A percentile compares a stretch with the other conserved stretches of the same genome.
phyloP scores from a whole-genome alignment of 2,113 vertebrate genomes.

The Oreochromis tanganicae region DNA sequence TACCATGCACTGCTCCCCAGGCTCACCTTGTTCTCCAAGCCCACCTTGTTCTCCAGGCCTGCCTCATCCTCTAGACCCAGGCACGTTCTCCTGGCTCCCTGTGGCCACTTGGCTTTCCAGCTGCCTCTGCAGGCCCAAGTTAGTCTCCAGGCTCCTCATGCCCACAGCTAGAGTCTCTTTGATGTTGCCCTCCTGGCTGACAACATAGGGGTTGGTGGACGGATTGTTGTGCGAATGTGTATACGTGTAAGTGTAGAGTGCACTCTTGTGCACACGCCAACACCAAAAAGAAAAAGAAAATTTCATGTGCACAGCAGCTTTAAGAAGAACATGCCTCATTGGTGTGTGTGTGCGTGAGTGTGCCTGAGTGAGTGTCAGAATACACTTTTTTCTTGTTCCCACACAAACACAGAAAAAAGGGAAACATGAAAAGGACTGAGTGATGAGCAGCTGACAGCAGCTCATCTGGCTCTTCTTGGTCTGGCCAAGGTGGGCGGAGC shows the following conservation, averaged over 20 bases:
- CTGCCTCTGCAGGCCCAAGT: slow-evolving; percentile 34
- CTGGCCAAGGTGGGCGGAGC: slow-evolving; percentile 47
- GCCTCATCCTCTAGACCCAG: background rate
- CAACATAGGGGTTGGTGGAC: slow-evolving; percentile 51
- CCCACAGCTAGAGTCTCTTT: slow-evolving; percentile 67
- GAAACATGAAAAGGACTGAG: slow-evolving; percentile 65
- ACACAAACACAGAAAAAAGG: slow-evolving; percentile 41
- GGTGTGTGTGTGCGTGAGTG: slow-evolving; percentile 6
- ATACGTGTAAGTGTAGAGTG: background rate
- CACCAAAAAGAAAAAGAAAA: background rate
- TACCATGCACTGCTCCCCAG: slow-evolving; percentile 2
- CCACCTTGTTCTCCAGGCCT: slow-evolving; percentile 8
- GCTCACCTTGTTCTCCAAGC: slow-evolving; percentile 2
- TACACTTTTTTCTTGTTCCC: slow-evolving; percentile 38
- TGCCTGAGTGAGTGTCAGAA: slow-evolving; percentile 8
- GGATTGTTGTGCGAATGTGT: slow-evolving; percentile 7
- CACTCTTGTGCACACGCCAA: slow-evolving; percentile 2
- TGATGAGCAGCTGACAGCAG: slow-evolving; percentile 68
- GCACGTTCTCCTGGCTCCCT: slow-evolving; percentile 42
- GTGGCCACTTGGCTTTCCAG: slow-evolving; percentile 43
- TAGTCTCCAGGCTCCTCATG: slow-evolving; percentile 62
- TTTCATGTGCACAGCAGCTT: slow-evolving; percentile 10
- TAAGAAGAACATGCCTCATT: slow-evolving; percentile 11
- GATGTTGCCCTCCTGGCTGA: slow-evolving; percentile 65
- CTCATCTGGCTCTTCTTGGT: slow-evolving; percentile 17